These are phyloP conservation scores for Ammodytes marinus DNA, from an alignment of 2,113 vertebrate species.

Conservation along the genomic window DNA sequence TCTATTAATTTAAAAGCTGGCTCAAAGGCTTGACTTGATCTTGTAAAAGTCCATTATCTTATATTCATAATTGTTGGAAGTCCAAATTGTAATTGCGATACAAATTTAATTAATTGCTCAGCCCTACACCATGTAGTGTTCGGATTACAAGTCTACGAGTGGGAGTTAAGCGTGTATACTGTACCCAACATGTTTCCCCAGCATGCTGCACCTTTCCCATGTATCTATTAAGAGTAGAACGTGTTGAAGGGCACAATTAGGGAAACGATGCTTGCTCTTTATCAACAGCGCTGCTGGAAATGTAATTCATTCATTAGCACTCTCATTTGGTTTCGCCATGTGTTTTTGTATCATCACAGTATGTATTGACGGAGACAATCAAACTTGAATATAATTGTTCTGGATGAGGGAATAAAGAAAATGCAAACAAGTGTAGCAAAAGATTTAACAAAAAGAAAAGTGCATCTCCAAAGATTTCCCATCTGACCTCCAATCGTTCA, in stretches of 20 bases:
- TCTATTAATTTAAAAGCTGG: no score
- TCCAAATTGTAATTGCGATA: no score
- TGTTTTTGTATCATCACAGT: constrained; percentile 14
- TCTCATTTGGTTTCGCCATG: background rate
- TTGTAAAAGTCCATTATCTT: no score
- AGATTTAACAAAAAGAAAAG: background rate
- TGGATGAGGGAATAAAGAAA: background rate
- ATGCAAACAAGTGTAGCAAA: background rate
- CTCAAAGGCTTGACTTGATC: no score
- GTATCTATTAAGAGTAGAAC: constrained; percentile 8
- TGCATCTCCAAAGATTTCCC: background rate
- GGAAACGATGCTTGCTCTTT: constrained; percentile 11
- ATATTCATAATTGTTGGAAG: no score
- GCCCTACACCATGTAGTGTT: background rate
- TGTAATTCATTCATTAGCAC: constrained; percentile 18
- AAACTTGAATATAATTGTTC: background rate
- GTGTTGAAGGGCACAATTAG: background rate
- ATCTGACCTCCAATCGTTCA: background rate
- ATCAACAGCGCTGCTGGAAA: constrained; percentile 22
- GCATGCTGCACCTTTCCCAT: background rate
- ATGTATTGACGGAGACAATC: background rate
- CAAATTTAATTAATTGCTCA: no score
- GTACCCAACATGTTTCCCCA: background rate
- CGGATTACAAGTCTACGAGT: background rate
- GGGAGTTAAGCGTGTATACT: background rate